Evolutionary conservation across 92 coral and sea anemone species (phyloP), one percentile per base, ranked within the genome.

Genomic region (Micromussa lordhowensis): DNA sequence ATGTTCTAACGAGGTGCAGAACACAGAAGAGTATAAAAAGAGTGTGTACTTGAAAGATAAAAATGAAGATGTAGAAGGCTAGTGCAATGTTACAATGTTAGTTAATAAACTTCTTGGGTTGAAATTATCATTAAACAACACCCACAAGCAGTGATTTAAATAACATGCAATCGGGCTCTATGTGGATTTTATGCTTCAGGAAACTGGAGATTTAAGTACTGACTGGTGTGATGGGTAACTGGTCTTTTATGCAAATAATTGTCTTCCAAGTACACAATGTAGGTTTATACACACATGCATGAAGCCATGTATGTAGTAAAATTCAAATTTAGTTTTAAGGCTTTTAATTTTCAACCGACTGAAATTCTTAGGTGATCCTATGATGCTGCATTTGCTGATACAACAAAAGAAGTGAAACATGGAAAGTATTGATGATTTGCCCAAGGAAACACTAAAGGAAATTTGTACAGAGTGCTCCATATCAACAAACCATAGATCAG

Each of bases 381-480:
- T 19, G 18, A 75, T 75, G 79, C 79, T 75, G 13, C 79, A 75
- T 38, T 10, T 75, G 19, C 55, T 38, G 5, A 5, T 75, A 3
- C 57, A 75, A 21, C 79, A 75, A 75, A 15, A 75, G 57, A 36
- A 36, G 40, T 36, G 3, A 36, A 2, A 36, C 5, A 5, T 36
- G 40, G 3, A 36, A 36, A 36, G 40, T 36, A n/a, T n/a, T 36
- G 40, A 36, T 36, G 40, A 36, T 36, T 36, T 36, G 40, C 5
- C 40, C 40, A 36, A 36, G 5, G 5, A 36, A 2, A 5, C 40
- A 36, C 40, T 5, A 36, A 36, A 36, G 53, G 51, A 74, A 12
- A 12, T 74, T 74, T 74, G 78, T 28, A 74, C 13, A 35, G 78
- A 74, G 0, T 74, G 78, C 78, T 74, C 78, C 2, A 74, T 74